Evolutionary conservation across 2,888 invertebrate genomes (phyloP).

Genomic region (Athalia circularis): DNA sequence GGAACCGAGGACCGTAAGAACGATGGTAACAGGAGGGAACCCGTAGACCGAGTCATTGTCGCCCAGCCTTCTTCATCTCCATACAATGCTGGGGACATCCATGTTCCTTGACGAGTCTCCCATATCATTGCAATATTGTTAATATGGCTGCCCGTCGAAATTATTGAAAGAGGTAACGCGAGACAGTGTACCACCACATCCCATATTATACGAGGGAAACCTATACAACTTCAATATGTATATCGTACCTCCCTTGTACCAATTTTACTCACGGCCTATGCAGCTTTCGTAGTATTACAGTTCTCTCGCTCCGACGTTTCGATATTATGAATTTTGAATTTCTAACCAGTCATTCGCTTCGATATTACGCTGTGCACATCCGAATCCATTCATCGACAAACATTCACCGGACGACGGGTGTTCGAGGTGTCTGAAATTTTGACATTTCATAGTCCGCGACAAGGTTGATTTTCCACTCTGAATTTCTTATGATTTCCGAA

Average conservation of each 20-base stretch:
- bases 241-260: conserved; percentile 8
- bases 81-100: conserved; percentile 71
- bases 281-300: neutral
- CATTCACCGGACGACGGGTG: no score
- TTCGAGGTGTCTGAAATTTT: no score
- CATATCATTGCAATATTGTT: conserved; percentile 68
- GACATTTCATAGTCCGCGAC: no score
- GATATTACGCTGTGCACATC: no score
- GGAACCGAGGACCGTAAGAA: conserved; percentile 37
- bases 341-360: no score
- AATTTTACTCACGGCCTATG: neutral
- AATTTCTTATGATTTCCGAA: no score
- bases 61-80: conserved; percentile 73
- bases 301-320: neutral
- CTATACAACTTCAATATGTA: conserved; percentile 27
- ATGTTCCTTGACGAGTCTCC: conserved; percentile 55
- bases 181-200: conserved; percentile 15
- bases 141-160: conserved; percentile 68
- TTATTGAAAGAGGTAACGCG: conserved; percentile 60
- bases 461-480: no score
- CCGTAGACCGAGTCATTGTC: conserved; percentile 69
- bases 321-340: no score
- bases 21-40: conserved; percentile 48
- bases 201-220: neutral
- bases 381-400: no score